Base-by-base conservation (phyloP, 2,113 vertebrate species). In the Holacanthus passer region DNA sequence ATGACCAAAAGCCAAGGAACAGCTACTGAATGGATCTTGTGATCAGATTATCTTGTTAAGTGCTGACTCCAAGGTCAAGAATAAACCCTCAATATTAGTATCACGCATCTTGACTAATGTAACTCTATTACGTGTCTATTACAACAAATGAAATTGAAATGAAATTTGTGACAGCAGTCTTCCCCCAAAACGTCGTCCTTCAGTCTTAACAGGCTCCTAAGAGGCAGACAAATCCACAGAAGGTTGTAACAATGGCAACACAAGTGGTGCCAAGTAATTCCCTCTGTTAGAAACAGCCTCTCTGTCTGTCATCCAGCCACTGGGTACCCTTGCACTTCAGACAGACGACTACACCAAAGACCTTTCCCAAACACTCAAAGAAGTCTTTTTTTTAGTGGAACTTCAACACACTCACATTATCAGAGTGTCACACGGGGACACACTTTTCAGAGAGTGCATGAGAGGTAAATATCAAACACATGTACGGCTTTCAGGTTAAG, bases 381-480 rank as follows among this genome's bases (percentile, higher is more conserved):
- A 37, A 58, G 64, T 3, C 13, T 31, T 81, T 78, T 74, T 80
- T 77, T 75, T 72, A 10, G 55, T 41, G 45, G 76, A 76, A 72
- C 77, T 31, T 71, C 56, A 55, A 43, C 43, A 41, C 0, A 11
- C 8, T 17, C 50, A 67, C 27, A 60, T 52, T 71, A 84, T 75
- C 85, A 84, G 14, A 67, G 53, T 19, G 66, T 73, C 66, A 75
- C 56, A 81, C 32, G 16, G 62, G 77, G 70, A 83, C 67, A 62
- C 29, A 13, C 41, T 69, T 71, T 67, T 72, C 27, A 73, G 9
- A 59, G 48, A 31, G n/a, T 47, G 59, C 77, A 58, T 45, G 19
- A 77, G 70, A 83, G 63, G 56, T 47, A 75, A 69, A 84, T 77
- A 88, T 91, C 82, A 90, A 89, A 88, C 72, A 66, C 56, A 78